These are phyloP conservation scores for Galleria mellonella DNA, from an alignment of 1,140 invertebrate species.

Conservation along the genomic window DNA sequence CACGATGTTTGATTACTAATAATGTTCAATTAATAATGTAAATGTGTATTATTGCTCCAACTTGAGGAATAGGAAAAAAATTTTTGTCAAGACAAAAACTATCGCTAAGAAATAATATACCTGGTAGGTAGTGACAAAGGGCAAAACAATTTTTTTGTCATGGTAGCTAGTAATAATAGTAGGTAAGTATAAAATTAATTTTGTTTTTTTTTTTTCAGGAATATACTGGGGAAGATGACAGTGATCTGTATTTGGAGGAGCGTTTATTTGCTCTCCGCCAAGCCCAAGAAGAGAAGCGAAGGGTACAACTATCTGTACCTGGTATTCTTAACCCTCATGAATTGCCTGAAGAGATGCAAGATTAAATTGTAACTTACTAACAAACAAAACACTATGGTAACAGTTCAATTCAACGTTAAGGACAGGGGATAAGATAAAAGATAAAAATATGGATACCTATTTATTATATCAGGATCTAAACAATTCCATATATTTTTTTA, in stretches of 20 bases:
- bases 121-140: too few relatives aligned
- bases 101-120: too few relatives aligned
- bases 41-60: too few relatives aligned
- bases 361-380: conserved; percentile 74
- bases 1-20: too few relatives aligned
- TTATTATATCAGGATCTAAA: background rate
- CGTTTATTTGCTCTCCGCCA: conserved; percentile 89
- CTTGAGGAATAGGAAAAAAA: too few relatives aligned
- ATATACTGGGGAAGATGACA: conserved; percentile 97
- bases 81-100: too few relatives aligned
- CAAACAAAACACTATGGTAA: conserved; percentile 23
- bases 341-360: conserved; percentile 98
- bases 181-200: too few relatives aligned
- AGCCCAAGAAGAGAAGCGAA: conserved; percentile 95
- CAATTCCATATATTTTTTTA: too few relatives aligned
- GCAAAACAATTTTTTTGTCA: too few relatives aligned
- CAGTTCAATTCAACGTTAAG: conserved; percentile 42
- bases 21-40: too few relatives aligned
- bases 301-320: conserved; percentile 94
- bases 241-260: conserved; percentile 97
- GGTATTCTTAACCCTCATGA: conserved; percentile 98
- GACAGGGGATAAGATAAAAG: conserved; percentile 1
- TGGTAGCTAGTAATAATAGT: too few relatives aligned
- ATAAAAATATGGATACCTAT: background rate
- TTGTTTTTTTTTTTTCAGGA: conserved; percentile 81